Percentiles rank a stretch among this genome's conserved stretches.
These are phyloP conservation scores for Pangasius mekongensis DNA, from an alignment of 2,797 vertebrate genomes.

Conservation along the genomic window DNA sequence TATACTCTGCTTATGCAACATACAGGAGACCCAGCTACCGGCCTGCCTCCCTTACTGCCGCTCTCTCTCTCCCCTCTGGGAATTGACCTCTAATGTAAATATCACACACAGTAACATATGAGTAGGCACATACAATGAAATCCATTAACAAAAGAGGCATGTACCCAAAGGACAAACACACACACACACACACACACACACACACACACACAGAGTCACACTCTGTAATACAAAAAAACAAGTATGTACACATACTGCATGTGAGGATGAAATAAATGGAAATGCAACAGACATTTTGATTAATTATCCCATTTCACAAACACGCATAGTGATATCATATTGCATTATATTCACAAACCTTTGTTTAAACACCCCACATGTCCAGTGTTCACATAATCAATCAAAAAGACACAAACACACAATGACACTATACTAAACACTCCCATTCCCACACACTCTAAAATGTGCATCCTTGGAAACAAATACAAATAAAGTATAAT, in stretches of 20 bases:
- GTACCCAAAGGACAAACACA: neutral
- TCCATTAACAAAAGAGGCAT: neutral
- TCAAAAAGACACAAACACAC: constrained; percentile 48
- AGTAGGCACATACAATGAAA: constrained; percentile 17
- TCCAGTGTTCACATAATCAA: constrained; percentile 27
- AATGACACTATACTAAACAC: constrained; percentile 48
- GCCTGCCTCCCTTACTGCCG: constrained; percentile 8
- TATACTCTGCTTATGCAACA: constrained; percentile 74
- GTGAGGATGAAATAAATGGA: neutral
- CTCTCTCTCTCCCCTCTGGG: constrained; percentile 12
- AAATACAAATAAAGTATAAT: constrained; percentile 14
- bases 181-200: constrained; percentile 7
- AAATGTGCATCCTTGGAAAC: constrained; percentile 11
- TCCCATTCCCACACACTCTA: constrained; percentile 28
- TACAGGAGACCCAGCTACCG: constrained; percentile 53
- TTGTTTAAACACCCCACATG: neutral
- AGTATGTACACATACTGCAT: neutral
- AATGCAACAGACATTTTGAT: neutral
- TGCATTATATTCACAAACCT: neutral
- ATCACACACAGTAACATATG: constrained; percentile 22
- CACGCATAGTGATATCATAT: neutral
- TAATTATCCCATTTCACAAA: neutral
- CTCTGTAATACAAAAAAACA: neutral
- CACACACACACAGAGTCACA: neutral
- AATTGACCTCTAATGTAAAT: constrained; percentile 45